Conservation (phyloP, 2,113 vertebrate species). For the Anthoscopus minutus region DNA sequence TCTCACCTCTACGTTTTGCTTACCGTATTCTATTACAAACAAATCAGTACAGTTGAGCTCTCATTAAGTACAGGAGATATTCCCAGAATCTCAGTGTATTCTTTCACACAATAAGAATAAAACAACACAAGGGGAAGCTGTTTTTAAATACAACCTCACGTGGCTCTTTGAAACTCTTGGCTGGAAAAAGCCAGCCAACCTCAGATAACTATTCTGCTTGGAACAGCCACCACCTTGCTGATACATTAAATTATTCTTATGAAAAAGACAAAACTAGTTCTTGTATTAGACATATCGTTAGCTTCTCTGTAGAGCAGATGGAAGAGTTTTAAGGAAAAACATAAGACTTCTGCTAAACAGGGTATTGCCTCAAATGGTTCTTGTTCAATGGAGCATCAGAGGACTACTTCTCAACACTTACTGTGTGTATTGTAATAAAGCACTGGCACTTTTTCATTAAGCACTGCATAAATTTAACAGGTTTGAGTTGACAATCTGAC, state of each 20-base stretch:
- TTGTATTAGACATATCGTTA: not conserved
- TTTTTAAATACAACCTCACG: not conserved
- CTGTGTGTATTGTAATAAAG: not conserved
- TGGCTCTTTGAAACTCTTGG: constrained; percentile 3
- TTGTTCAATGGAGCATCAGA: not conserved
- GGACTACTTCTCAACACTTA: not conserved
- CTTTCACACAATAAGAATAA: constrained; percentile 14
- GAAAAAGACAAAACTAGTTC: not conserved
- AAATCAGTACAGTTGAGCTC: not conserved
- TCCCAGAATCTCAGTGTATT: constrained; percentile 15
- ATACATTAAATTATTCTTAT: not conserved
- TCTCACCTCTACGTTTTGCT: constrained; percentile 8
- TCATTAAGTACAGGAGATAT: constrained; percentile 6
- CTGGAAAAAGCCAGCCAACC: not conserved
- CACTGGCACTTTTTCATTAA: not conserved
- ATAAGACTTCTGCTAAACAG: not conserved
- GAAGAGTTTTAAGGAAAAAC: not conserved
- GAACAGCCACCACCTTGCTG: not conserved
- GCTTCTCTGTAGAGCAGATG: not conserved
- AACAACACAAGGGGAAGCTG: not conserved
- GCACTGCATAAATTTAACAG: not conserved
- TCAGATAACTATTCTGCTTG: not conserved
- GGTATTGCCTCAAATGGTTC: not conserved
- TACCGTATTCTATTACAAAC: constrained; percentile 17
- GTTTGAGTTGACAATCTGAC: not conserved